These are phyloP conservation scores for Spongilla lacustris DNA, from an alignment of 37 sponge, comb jelly and placozoan genomes.

Conservation along the genomic window DNA sequence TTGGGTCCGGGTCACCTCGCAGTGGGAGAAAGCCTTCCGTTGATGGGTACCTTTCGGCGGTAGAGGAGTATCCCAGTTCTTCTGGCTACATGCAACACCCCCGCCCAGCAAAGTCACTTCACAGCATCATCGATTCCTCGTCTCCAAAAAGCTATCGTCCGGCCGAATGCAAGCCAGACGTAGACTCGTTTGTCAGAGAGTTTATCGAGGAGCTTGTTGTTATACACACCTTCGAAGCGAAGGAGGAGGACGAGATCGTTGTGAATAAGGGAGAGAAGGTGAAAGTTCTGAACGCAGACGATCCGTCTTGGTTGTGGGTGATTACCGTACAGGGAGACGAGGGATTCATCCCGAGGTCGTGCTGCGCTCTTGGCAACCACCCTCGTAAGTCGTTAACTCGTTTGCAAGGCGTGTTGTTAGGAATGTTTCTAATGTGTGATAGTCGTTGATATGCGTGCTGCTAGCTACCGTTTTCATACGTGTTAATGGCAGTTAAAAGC, in stretches of 20 bases:
- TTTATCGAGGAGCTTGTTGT: slow-evolving; percentile 84
- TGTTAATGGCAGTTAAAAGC: background rate
- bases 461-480: background rate
- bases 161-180: slow-evolving; percentile 37
- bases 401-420: background rate
- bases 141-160: slow-evolving; percentile 23
- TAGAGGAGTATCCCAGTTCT: slow-evolving; percentile 39
- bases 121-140: slow-evolving; percentile 24
- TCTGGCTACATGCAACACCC: background rate
- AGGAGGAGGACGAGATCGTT: slow-evolving; percentile 79
- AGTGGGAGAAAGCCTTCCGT: background rate
- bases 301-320: slow-evolving; percentile 81
- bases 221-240: slow-evolving; percentile 76
- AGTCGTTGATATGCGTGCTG: background rate
- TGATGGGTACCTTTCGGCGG: slow-evolving; percentile 52
- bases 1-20: slow-evolving; percentile 10
- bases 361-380: slow-evolving; percentile 78
- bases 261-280: slow-evolving; percentile 77
- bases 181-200: slow-evolving; percentile 40
- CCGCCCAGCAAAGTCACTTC: slow-evolving; percentile 44
- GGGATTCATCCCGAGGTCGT: slow-evolving; percentile 77
- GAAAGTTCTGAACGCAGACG: slow-evolving; percentile 79
- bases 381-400: slow-evolving; percentile 48
- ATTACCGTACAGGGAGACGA: slow-evolving; percentile 64
- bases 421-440: slow-evolving; percentile 6